Percentiles rank a stretch among this genome's conserved stretches.
Conservation (phyloP, 2,113 vertebrate species). For the Apeltes quadracus region DNA sequence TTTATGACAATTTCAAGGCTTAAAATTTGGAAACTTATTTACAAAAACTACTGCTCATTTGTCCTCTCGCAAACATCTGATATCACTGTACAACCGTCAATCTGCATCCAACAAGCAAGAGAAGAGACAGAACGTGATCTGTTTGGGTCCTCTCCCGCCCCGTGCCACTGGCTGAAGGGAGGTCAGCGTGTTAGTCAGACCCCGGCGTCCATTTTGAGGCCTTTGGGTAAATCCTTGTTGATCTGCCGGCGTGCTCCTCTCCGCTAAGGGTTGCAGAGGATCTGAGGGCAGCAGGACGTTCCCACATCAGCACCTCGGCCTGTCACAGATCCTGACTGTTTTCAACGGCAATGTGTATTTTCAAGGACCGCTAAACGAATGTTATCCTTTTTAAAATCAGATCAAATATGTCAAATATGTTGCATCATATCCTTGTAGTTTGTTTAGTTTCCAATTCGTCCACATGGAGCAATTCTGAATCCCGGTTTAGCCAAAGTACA, state of each 20-base stretch:
- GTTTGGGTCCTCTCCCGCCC: conserved; percentile 28
- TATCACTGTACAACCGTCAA: not conserved
- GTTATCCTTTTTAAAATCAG: too few species aligned
- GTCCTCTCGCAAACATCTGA: not conserved
- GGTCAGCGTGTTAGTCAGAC: conserved; percentile 59
- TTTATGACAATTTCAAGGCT: not conserved
- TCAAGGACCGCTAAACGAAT: too few species aligned
- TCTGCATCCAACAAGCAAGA: conserved; percentile 11
- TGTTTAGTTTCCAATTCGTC: not conserved
- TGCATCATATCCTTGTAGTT: not conserved
- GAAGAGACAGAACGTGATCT: conserved; percentile 60
- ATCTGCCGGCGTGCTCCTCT: conserved; percentile 46
- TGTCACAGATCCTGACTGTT: not conserved
- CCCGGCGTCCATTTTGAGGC: conserved; percentile 48
- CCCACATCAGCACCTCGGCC: not conserved
- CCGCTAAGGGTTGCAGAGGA: conserved; percentile 4
- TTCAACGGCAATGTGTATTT: too few species aligned
- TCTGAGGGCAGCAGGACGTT: conserved; percentile 1
- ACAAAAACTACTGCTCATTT: not conserved
- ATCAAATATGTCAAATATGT: too few species aligned
- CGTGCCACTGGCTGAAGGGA: conserved; percentile 54
- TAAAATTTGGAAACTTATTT: too few species aligned
- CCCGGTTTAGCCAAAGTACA: not conserved
- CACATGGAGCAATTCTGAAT: not conserved
- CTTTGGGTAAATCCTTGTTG: conserved; percentile 54